phyloP scores from a whole-genome alignment of 2,888 invertebrate species.

The Chaitophorus viminalis region DNA sequence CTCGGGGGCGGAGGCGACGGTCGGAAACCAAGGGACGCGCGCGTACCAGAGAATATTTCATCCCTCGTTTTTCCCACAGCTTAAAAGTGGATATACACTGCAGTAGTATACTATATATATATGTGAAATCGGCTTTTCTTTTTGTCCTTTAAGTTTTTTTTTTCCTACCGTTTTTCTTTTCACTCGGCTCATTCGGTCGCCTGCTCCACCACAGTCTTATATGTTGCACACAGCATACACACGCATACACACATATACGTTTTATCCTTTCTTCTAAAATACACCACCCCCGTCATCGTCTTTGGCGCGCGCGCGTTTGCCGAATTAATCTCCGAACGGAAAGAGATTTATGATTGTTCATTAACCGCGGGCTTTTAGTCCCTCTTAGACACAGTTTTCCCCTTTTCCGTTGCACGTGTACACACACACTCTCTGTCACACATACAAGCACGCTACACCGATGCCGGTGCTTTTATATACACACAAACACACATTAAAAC shows the following conservation, averaged over 20 bases:
- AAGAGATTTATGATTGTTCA: constrained; percentile 64
- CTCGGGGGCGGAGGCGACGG: not conserved
- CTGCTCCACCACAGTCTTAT: not conserved
- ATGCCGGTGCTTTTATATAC: constrained; percentile 16
- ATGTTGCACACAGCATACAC: not conserved
- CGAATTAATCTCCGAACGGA: constrained; percentile 61
- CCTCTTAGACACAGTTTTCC: constrained; percentile 55
- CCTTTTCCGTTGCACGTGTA: constrained; percentile 53
- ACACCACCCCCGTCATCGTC: not conserved
- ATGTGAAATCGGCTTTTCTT: constrained; percentile 50
- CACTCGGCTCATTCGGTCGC: not conserved
- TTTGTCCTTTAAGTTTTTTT: constrained; percentile 1
- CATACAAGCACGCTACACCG: not conserved
- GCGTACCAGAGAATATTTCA: constrained; percentile 14
- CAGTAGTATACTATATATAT: not conserved
- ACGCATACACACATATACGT: not conserved
- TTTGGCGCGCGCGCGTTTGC: not conserved
- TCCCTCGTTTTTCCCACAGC: constrained; percentile 42
- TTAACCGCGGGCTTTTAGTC: constrained; percentile 63
- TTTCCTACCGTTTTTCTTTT: constrained; percentile 7
- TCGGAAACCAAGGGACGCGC: not conserved
- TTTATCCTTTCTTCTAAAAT: constrained; percentile 53
- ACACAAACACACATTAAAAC: not conserved
- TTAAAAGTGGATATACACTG: constrained; percentile 1
- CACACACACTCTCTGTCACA: not conserved